Evolutionary conservation across 2,797 vertebrate species (phyloP).

Genomic region (Pangasius macronema): DNA sequence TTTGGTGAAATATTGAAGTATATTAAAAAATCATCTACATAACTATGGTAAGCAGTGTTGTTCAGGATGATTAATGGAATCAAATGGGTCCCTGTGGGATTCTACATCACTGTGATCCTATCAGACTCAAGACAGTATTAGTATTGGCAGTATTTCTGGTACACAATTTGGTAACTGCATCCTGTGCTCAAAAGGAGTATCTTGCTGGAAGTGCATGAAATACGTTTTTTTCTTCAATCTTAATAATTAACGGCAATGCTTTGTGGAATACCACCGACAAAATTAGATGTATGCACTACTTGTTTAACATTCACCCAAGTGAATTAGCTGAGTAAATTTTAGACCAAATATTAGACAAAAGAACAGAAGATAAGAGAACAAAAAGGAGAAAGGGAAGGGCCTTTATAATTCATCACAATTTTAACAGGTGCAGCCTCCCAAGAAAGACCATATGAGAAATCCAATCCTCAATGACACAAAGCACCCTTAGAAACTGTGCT

Average conservation of each 20-base stretch:
- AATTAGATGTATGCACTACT: not conserved
- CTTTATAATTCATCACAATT: conserved; percentile 73
- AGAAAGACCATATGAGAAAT: conserved; percentile 64
- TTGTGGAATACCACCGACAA: not conserved
- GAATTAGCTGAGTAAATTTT: not conserved
- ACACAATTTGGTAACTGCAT: not conserved
- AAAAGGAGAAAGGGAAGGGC: conserved; percentile 13
- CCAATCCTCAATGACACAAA: conserved; percentile 72
- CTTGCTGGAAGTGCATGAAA: not conserved
- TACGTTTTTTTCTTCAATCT: not conserved
- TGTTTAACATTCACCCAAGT: not conserved
- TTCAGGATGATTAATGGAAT: not conserved
- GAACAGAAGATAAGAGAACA: conserved; percentile 5
- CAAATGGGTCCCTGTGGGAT: not conserved
- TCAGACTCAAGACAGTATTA: not conserved
- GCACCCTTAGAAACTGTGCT: conserved; percentile 63
- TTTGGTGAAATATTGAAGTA: not conserved
- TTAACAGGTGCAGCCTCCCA: conserved; percentile 69
- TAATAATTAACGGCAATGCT: not conserved
- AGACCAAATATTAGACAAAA: not conserved
- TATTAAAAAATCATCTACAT: not conserved
- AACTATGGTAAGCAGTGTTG: not conserved
- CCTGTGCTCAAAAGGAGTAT: not conserved
- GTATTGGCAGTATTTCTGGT: not conserved
- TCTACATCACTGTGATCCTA: not conserved